Evolutionary conservation across 2,113 vertebrate species (phyloP).

Genomic region (Struthidea cinerea): DNA sequence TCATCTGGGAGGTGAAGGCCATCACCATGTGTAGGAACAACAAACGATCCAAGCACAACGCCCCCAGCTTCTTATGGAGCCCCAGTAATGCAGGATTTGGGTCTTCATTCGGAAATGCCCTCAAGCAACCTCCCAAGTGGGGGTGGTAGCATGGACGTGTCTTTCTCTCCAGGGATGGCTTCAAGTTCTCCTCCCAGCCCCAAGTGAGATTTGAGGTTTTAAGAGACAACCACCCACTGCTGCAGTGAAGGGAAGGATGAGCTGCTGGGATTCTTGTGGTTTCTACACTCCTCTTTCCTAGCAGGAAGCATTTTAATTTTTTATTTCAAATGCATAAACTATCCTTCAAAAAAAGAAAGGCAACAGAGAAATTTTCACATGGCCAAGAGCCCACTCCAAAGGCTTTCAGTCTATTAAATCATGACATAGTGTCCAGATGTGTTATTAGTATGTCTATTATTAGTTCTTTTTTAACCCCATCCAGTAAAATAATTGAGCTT

Average conservation of each 20-base stretch:
- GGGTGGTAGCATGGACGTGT: not conserved
- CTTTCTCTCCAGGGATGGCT: not conserved
- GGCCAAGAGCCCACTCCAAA: not conserved
- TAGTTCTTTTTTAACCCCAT: not conserved
- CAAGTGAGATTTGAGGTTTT: not conserved
- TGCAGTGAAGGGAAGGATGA: not conserved
- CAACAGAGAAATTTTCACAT: not conserved
- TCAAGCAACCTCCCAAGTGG: not conserved
- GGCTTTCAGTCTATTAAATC: not conserved
- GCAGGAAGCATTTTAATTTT: conserved; percentile 9
- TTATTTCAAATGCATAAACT: conserved; percentile 17
- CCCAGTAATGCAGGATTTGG: not conserved
- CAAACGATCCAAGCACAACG: fast-evolving
- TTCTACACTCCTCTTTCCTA: not conserved
- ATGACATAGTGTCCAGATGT: not conserved
- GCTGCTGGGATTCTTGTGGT: not conserved
- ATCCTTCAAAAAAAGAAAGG: not conserved
- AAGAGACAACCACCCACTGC: not conserved
- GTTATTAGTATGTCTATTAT: conserved; percentile 25
- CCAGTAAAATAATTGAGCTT: not conserved
- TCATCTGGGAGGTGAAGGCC: not conserved
- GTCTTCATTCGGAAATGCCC: not conserved
- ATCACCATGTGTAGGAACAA: not conserved
- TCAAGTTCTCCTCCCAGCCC: not conserved
- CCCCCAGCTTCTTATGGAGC: not conserved